phyloP scores from a whole-genome alignment of 2,888 invertebrate species.

The Parnassius apollo region DNA sequence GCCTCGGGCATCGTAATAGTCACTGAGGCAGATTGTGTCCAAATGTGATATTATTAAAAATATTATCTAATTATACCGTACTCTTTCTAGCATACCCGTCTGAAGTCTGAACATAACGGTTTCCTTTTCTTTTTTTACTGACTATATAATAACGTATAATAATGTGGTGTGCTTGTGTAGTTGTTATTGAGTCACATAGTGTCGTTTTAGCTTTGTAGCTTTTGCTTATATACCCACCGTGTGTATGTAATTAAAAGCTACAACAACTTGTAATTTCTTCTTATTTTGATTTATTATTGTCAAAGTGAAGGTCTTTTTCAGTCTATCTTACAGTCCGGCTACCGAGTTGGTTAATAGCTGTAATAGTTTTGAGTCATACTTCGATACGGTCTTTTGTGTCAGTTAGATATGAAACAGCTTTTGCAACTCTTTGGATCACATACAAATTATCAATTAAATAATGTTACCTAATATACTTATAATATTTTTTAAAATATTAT shows the following conservation, averaged over 20 bases:
- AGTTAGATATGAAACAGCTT: not conserved
- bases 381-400: not conserved
- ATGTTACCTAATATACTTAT: not conserved
- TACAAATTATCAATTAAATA: not conserved
- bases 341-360: not conserved
- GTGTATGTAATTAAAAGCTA: no score
- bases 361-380: not conserved
- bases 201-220: no score
- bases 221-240: no score
- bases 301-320: not conserved
- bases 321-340: not conserved
- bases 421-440: no score
- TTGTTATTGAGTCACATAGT: no score
- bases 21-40: no score
- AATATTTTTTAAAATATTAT: no score
- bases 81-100: conserved; percentile 32
- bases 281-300: no score
- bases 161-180: not conserved
- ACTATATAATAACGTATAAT: not conserved
- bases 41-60: no score
- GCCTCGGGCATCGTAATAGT: no score
- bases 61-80: no score
- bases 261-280: no score
- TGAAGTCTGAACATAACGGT: conserved; percentile 33
- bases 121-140: not conserved